phyloP scores from a whole-genome alignment of 2,113 vertebrate genomes.

The Amazona guildingii region DNA sequence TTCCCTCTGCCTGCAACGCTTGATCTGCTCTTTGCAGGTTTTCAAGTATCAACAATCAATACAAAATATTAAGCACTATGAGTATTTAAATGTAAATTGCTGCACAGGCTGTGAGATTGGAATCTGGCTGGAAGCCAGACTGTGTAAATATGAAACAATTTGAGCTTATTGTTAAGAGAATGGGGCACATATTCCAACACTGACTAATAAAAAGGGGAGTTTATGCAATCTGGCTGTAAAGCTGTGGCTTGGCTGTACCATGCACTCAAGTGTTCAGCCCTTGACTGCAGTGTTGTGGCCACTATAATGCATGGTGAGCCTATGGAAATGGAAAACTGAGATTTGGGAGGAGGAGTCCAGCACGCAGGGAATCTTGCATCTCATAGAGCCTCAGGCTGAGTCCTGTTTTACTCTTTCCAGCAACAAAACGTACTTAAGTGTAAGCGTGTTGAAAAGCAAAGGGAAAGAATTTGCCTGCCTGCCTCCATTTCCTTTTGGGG shows the following conservation, averaged over 20 bases:
- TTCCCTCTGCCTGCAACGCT: neutral
- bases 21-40: neutral
- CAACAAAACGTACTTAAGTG: neutral
- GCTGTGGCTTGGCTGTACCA: neutral
- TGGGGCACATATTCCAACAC: neutral
- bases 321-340: neutral
- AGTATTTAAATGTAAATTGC: conserved; percentile 24
- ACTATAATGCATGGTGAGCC: neutral
- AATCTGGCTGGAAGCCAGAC: neutral
- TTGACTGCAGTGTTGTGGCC: neutral
- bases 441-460: neutral
- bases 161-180: neutral
- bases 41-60: conserved; percentile 29
- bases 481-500: neutral
- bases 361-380: neutral
- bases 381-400: neutral
- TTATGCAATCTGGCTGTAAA: neutral
- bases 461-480: neutral
- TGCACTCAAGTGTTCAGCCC: neutral
- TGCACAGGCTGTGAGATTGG: rapidly evolving
- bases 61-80: neutral
- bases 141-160: neutral
- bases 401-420: neutral
- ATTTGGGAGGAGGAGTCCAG: neutral
- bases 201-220: neutral